phyloP scores from a whole-genome alignment of 2,888 invertebrate species.

The Polydrusus pterygomalis region DNA sequence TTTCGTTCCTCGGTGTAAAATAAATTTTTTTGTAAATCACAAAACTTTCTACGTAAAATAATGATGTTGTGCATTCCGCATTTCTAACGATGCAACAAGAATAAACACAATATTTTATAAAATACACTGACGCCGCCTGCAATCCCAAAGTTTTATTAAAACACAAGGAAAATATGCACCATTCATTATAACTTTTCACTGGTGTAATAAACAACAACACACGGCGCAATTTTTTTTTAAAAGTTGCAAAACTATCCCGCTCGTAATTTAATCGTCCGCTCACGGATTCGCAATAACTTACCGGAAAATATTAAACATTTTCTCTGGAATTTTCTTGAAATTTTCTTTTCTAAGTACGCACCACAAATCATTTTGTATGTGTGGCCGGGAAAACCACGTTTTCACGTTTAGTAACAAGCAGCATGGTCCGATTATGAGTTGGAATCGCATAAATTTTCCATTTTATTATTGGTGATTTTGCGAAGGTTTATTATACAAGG shows the following conservation, averaged over 20 bases:
- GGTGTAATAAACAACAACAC: conserved; percentile 24
- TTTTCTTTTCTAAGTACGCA: conserved; percentile 48
- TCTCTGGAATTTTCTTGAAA: conserved; percentile 40
- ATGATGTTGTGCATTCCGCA: not conserved
- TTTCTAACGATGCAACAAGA: not conserved
- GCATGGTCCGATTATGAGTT: conserved; percentile 43
- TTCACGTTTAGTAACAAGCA: conserved; percentile 44
- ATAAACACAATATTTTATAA: not conserved
- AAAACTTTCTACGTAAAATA: not conserved
- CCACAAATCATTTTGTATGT: conserved; percentile 50
- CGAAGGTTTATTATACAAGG: not conserved
- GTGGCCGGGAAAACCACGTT: conserved; percentile 45
- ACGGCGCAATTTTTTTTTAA: conserved; percentile 35
- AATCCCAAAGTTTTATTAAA: conserved; percentile 19
- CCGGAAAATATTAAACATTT: conserved; percentile 62
- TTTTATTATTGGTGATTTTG: conserved; percentile 30
- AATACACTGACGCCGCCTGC: not conserved
- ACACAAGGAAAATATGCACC: conserved; percentile 11
- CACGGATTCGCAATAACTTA: conserved; percentile 68
- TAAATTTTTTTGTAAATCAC: too few relatives aligned
- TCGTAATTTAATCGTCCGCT: conserved; percentile 66
- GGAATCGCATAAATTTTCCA: conserved; percentile 44
- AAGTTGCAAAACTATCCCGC: conserved; percentile 37
- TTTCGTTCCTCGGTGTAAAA: too few relatives aligned
- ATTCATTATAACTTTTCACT: conserved; percentile 32